Evolutionary conservation across 1,140 invertebrate genomes (phyloP).

Genomic region (Apis laboriosa): DNA sequence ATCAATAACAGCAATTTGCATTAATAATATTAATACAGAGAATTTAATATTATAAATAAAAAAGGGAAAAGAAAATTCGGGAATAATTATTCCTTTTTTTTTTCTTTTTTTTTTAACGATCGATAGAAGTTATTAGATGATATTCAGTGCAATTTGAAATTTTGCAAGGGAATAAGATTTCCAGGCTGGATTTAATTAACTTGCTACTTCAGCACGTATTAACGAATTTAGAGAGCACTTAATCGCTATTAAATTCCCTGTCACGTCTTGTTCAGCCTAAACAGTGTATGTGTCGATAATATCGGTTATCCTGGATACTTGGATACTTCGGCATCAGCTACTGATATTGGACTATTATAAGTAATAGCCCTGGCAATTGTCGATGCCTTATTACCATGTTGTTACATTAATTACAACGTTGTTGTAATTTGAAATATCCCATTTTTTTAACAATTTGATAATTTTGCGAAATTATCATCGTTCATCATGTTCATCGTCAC

Average conservation of each 20-base stretch:
- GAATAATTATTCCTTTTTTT: no score
- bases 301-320: conserved; percentile 32
- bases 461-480: no score
- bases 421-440: no score
- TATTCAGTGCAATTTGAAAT: not conserved
- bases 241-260: conserved; percentile 43
- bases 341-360: conserved; percentile 31
- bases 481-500: no score
- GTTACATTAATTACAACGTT: conserved; percentile 7
- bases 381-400: conserved; percentile 3
- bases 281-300: conserved; percentile 30
- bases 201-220: conserved; percentile 21
- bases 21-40: no score
- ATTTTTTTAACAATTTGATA: no score
- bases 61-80: no score
- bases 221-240: conserved; percentile 49
- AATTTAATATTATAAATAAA: no score
- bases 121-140: no score
- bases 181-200: conserved; percentile 24
- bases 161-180: not conserved
- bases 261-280: conserved; percentile 36
- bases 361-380: conserved; percentile 26
- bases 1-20: no score
- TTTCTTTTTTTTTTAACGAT: not conserved
- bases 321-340: conserved; percentile 22